Base-by-base conservation (phyloP, 2,113 vertebrate genomes). In the Raja brachyura region DNA sequence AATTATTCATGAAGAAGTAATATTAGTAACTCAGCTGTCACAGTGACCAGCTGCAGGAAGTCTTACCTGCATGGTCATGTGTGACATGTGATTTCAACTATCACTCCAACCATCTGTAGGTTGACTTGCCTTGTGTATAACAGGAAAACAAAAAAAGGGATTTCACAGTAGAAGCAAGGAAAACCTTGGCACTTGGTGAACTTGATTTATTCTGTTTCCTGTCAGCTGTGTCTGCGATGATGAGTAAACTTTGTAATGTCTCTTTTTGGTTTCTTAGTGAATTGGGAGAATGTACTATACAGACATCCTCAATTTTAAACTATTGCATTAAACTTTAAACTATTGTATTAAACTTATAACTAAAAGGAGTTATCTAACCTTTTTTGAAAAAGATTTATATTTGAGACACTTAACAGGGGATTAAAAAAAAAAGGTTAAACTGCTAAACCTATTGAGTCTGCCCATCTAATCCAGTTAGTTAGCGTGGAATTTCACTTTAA, bases 1-100 rank as follows among this genome's bases (percentile, higher is more conserved):
- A 88, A 7, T 88, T 16, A 18, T 66, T 63, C 63, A 88, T 88
- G 28, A 88, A 88, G 28, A 88, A 88, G n/a, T n/a, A 31, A 88
- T 88, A 66, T 63, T 33, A 5, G 18, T 63, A 88, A 88, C n/a
- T 66, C 59, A 11, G 14, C 4, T 63, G 14, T 63, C 6, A 25
- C 59, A 88, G 13, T 16, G n/a, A 61, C 28, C 31, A 63, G 28
- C 16, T 14, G 61, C 13, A 7, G 28, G 83, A 88, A 63, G 83
- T n/a, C 10, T 63, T 86, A 56, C 3, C 22, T 86, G 11, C 28
- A 86, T 11, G 25, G 16, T n/a, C 68, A 85, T 18, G 77, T 83
- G 20, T 59, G 3, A 28, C 48, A 25, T 4, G 25, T 54, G 22
- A 8, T 59, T 22, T 83, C 54, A 11, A 54, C 56, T 86, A 11